Base-by-base conservation (phyloP, 2,888 invertebrate genomes). In the Drosophila anomelani region DNA sequence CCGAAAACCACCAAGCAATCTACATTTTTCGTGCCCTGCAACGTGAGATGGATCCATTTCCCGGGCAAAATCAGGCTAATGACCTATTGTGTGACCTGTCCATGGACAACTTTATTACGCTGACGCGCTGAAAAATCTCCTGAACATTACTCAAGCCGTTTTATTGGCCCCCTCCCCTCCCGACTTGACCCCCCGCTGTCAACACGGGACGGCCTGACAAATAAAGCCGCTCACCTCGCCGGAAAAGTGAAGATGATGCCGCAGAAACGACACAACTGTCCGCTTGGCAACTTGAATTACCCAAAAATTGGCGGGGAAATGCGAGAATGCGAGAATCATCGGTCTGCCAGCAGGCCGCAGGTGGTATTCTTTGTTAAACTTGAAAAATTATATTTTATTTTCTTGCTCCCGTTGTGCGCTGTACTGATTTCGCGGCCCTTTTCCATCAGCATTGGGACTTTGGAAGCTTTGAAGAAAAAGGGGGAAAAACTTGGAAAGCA, bases 71-170 rank as follows among this genome's bases (percentile, higher is more conserved):
- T 69, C 43, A 34, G 53, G 56, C 84, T 83, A 83, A 83, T 83
- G 84, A 81, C 77, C 79, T 63, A 66, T 70, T 61, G 70, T 77
- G 71, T 68, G 38, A 58, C 57, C 54, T 49, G 56, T 53, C 68
- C 34, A 34, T 57, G 68, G 77, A 80, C 81, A 77, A 77, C 81
- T 81, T 83, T 88, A 88, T 85, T 88, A 88, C 85, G 85, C 88
- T 81, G 85, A 88, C 85, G 75, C 67, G 81, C 68, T 83, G 77
- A 85, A 85, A 81, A 80, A 85, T 82, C 76, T 73, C 55, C 60
- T 70, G 72, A 75, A 71, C 86, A 85, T 85, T 81, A 81, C 76
- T 85, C 88, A 88, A 80, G 75, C 64, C 85, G 85, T 85, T 85
- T 68, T 88, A 85, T 85, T 88, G 88, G 83, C 77, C 71, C 53